Conservation (phyloP, 2,888 invertebrate genomes). For the Eutolmus rufibarbis region DNA sequence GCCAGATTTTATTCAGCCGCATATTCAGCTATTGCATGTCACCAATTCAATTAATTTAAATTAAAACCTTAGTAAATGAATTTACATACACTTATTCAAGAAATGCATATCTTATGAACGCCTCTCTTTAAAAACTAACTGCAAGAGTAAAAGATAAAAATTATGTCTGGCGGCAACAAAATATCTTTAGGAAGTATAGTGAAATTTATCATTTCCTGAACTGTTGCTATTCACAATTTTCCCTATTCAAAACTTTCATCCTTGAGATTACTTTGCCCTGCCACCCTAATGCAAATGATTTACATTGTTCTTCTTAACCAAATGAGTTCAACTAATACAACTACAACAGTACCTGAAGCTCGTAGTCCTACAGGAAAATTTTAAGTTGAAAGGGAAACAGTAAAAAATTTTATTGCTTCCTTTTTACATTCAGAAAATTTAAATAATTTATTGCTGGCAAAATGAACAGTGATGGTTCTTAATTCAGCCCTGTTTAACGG, state of each 20-base stretch:
- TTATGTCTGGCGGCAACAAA: background rate
- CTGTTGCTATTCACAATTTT: conserved; percentile 6
- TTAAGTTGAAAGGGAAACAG: background rate
- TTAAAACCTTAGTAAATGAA: too few species aligned
- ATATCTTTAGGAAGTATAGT: background rate
- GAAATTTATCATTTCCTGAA: background rate
- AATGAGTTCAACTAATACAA: conserved; percentile 4
- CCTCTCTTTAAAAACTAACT: background rate
- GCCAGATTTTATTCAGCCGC: background rate
- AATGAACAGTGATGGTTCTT: background rate
- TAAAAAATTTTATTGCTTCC: conserved; percentile 16
- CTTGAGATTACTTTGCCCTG: background rate
- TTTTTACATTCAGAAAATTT: background rate
- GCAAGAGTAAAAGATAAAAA: background rate
- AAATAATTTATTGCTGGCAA: conserved; percentile 6
- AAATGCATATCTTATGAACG: background rate
- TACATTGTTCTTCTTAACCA: conserved; percentile 16
- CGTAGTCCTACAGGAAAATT: background rate
- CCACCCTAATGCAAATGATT: conserved; percentile 15
- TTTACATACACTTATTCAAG: too few species aligned
- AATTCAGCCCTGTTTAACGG: background rate
- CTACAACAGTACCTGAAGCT: background rate
- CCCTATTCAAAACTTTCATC: conserved; percentile 18
- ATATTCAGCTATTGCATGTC: too few species aligned
- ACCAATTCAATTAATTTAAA: too few species aligned